A percentile compares a stretch with the other conserved stretches of the same genome.
Conservation (phyloP, 2,888 invertebrate species). For the Drosophila seclusa region DNA sequence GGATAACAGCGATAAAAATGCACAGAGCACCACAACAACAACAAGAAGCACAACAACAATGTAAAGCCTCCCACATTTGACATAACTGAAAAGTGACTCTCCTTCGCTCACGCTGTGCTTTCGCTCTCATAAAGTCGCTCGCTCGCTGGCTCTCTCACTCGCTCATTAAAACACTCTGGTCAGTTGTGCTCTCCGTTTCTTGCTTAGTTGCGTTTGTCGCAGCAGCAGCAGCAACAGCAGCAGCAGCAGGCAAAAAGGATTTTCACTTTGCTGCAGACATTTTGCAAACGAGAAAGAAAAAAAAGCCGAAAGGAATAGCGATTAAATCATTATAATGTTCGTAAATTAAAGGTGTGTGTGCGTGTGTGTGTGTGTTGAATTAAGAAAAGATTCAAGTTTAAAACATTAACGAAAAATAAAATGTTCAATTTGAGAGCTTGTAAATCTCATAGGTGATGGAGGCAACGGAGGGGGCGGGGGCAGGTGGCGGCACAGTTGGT, state of each 20-base stretch:
- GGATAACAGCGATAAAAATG: conserved; percentile 51
- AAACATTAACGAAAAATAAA: conserved; percentile 3
- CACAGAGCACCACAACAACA: conserved; percentile 39
- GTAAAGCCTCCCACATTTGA: conserved; percentile 68
- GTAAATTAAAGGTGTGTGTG: conserved; percentile 30
- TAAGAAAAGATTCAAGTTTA: background rate
- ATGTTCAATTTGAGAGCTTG: conserved; percentile 6
- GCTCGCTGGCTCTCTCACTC: conserved; percentile 8
- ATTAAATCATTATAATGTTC: conserved; percentile 29
- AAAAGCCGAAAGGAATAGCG: conserved; percentile 2
- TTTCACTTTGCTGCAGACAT: conserved; percentile 54
- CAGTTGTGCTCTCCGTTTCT: conserved; percentile 51
- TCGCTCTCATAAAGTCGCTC: conserved; percentile 12
- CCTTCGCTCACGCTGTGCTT: conserved; percentile 22
- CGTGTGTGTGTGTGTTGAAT: conserved; percentile 9
- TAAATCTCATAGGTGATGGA: conserved; percentile 18
- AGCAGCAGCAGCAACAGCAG: conserved; percentile 51
- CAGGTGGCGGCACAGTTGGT: conserved; percentile 35
- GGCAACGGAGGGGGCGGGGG: background rate
- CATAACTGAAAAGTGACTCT: conserved; percentile 29
- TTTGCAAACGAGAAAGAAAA: conserved; percentile 13
- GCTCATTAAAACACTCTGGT: conserved; percentile 33
- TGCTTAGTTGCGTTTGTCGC: conserved; percentile 61
- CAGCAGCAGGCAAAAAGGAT: conserved; percentile 49
- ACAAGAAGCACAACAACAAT: conserved; percentile 38